A percentile compares a stretch with the other conserved stretches of the same genome.
phyloP scores from a whole-genome alignment of 2,113 vertebrate genomes.

The Anser brachyrhynchus region DNA sequence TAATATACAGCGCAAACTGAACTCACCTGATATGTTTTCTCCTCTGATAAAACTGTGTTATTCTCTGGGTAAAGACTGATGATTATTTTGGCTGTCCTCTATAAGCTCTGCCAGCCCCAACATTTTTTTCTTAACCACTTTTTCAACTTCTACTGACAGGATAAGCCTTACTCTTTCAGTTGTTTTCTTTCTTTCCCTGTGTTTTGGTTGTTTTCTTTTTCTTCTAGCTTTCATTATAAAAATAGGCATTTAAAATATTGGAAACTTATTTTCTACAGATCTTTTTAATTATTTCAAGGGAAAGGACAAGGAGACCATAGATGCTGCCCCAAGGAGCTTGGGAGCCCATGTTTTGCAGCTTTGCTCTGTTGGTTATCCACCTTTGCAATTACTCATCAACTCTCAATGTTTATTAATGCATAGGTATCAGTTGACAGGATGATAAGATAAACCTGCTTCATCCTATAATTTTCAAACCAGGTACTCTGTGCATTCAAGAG shows the following conservation, averaged over 20 bases:
- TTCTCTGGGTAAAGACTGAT: background rate
- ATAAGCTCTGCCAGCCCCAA: background rate
- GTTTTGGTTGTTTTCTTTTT: background rate
- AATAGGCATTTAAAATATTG: background rate
- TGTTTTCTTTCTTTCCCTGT: background rate
- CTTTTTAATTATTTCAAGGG: background rate
- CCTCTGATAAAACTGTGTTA: background rate
- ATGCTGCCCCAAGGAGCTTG: background rate
- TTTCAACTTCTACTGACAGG: background rate
- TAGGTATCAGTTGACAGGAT: background rate
- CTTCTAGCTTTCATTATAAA: slow-evolving; percentile 12
- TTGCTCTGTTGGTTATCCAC: background rate
- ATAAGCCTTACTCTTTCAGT: background rate
- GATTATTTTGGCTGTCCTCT: background rate
- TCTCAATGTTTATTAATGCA: background rate
- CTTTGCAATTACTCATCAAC: background rate
- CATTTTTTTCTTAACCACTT: background rate
- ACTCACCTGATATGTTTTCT: background rate
- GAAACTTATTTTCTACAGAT: background rate
- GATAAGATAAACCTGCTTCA: fast-evolving
- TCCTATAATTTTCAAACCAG: background rate
- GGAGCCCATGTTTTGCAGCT: background rate
- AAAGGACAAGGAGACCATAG: background rate
- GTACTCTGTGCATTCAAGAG: fast-evolving
- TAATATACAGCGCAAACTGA: background rate